A percentile compares a stretch with the other conserved stretches of the same genome.
Conservation (phyloP, 2,797 vertebrate genomes). For the Sebastiscus albofasciatus region DNA sequence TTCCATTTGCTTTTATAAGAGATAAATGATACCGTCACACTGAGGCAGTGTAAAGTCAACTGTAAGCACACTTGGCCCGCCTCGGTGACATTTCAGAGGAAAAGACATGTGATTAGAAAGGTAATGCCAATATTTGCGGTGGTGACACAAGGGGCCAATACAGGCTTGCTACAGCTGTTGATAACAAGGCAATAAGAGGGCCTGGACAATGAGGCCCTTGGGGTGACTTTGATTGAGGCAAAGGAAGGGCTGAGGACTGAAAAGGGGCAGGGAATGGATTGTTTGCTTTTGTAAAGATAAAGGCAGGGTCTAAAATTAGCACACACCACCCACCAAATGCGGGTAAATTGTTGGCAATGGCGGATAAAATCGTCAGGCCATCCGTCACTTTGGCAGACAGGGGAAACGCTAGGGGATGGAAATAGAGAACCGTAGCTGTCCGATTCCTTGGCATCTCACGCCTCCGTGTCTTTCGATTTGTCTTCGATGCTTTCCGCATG, state of each 20-base stretch:
- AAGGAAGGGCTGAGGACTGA: constrained; percentile 32
- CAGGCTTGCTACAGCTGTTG: constrained; percentile 59
- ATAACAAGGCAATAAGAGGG: constrained; percentile 75
- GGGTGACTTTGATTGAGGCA: constrained; percentile 69
- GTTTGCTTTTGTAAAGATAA: constrained; percentile 47
- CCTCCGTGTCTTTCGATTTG: too few species aligned
- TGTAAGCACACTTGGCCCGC: constrained; percentile 49
- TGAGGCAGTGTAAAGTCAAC: constrained; percentile 29
- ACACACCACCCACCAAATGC: too few species aligned
- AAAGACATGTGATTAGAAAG: constrained; percentile 70
- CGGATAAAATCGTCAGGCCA: too few species aligned
- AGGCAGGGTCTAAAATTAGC: background rate
- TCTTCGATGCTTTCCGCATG: too few species aligned
- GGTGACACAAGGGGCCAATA: constrained; percentile 62
- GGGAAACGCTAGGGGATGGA: too few species aligned
- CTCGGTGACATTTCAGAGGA: constrained; percentile 64
- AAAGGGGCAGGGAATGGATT: constrained; percentile 45
- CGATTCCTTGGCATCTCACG: too few species aligned
- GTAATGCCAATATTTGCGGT: constrained; percentile 75
- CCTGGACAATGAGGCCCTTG: constrained; percentile 69
- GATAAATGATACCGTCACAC: constrained; percentile 53
- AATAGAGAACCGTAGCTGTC: too few species aligned
- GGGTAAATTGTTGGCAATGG: too few species aligned
- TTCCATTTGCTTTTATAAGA: constrained; percentile 58
- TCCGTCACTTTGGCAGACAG: too few species aligned